Percentiles rank a stretch among this genome's conserved stretches.
These are phyloP conservation scores for Cybosia mesomella DNA, from an alignment of 2,888 invertebrate genomes.

Conservation along the genomic window DNA sequence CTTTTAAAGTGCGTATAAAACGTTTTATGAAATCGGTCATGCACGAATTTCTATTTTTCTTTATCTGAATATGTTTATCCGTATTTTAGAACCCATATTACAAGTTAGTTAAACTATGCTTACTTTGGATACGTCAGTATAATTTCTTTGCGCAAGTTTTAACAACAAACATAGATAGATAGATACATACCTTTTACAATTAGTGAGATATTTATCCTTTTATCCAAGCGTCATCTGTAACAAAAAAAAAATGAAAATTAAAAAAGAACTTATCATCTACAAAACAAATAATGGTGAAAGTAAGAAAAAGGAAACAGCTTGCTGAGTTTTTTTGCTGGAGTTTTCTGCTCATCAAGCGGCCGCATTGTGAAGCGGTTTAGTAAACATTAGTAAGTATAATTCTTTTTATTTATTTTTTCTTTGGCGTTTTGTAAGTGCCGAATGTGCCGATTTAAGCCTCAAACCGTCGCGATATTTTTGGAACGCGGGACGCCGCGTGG, in stretches of 20 bases:
- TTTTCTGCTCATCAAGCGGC: too few species aligned
- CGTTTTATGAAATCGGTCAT: not conserved
- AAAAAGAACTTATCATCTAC: conserved; percentile 5
- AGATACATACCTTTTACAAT: conserved; percentile 19
- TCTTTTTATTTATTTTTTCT: too few species aligned
- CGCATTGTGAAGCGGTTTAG: not conserved
- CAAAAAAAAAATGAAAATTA: conserved; percentile 38
- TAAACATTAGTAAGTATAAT: too few species aligned
- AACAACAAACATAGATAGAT: not conserved
- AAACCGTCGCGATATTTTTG: too few species aligned
- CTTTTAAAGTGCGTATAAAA: conserved; percentile 17
- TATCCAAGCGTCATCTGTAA: conserved; percentile 55
- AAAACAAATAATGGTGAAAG: not conserved
- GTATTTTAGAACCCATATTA: not conserved
- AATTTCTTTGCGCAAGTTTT: not conserved
- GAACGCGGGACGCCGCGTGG: too few species aligned
- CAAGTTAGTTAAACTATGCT: not conserved
- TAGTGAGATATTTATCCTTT: conserved; percentile 25
- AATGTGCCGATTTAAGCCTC: too few species aligned
- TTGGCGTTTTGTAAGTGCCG: too few species aligned
- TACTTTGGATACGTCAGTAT: not conserved
- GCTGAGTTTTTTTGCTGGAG: not conserved
- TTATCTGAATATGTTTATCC: not conserved
- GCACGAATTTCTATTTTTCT: not conserved
- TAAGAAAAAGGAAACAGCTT: not conserved